A percentile compares a stretch with the other conserved stretches of the same genome.
phyloP scores from a whole-genome alignment of 1,140 invertebrate species.

The Drosophila serrata region DNA sequence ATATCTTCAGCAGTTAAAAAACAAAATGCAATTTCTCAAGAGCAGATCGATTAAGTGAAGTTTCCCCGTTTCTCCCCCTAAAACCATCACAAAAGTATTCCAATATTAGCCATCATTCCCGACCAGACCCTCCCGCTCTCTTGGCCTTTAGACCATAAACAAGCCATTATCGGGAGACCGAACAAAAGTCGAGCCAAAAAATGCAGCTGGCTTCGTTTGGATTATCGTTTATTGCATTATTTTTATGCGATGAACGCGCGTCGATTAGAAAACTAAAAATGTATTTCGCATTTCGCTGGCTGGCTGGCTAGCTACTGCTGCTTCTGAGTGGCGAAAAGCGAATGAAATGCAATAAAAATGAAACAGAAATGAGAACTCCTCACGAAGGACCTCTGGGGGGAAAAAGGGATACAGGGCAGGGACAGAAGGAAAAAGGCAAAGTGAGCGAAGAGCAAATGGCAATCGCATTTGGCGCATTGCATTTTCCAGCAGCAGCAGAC shows the following conservation, averaged over 20 bases:
- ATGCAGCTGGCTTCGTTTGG: constrained; percentile 64
- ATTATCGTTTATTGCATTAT: constrained; percentile 84
- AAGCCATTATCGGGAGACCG: constrained; percentile 63
- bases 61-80: background rate
- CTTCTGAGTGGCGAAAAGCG: constrained; percentile 61
- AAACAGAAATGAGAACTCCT: constrained; percentile 44
- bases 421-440: constrained; percentile 4
- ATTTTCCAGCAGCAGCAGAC: constrained; percentile 49
- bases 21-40: constrained; percentile 7
- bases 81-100: constrained; percentile 5
- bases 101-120: constrained; percentile 32
- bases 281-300: constrained; percentile 62
- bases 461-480: constrained; percentile 79
- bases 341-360: constrained; percentile 77
- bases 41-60: constrained; percentile 16
- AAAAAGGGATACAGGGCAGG: background rate
- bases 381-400: constrained; percentile 3
- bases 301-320: constrained; percentile 13
- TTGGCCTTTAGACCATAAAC: constrained; percentile 51
- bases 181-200: constrained; percentile 61
- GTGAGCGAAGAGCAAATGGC: constrained; percentile 72
- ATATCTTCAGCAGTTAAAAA: background rate
- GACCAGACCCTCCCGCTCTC: background rate
- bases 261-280: constrained; percentile 84
- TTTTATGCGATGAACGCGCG: constrained; percentile 84